Evolutionary conservation across 2,797 vertebrate genomes (phyloP), one percentile per base, ranked within the genome.

Genomic region (Karalla daura): DNA sequence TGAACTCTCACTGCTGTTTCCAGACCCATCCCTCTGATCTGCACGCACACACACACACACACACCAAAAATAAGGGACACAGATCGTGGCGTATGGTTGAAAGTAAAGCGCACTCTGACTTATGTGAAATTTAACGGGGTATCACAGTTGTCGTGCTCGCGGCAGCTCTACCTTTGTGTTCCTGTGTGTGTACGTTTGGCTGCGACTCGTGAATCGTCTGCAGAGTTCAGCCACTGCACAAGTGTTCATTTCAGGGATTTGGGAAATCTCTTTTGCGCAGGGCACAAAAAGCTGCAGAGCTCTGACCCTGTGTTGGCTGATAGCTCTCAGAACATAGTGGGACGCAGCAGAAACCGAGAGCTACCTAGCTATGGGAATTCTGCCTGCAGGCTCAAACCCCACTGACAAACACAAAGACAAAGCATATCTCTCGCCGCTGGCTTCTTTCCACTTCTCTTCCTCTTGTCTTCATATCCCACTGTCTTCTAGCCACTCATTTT

Each of bases 221-320:
- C 14, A 18, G 45, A 50, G 66, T 74, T 84, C 64, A 81, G 85
- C 68, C 73, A 20, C 35, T 41, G 55, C 56, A 63, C 51, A 61
- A 74, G 74, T 66, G 60, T 70, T 87, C 56, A 76, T 82, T 86
- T 88, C 67, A 81, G 71, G 78, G 85, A 87, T 90, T 81, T 81
- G 64, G 69, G 58, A 79, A 85, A 88, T 84, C 69, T 78, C 66
- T 46, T n/a, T 69, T 52, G 70, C 66, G 55, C 30, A 62, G 72
- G 62, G 63, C 74, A 80, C 59, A 65, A 75, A 83, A 75, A 76
- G 79, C 70, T 74, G 27, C 17, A 37, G 70, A 15, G 56, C 76
- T 79, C 61, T 80, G 81, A 84, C 84, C 83, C 81, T 44, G 71
- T 62, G 67, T 71, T 61, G 33, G 65, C 77, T 64, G 74, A 88